Evolutionary conservation across 2,797 vertebrate species (phyloP).

Genomic region (Chanos chanos): DNA sequence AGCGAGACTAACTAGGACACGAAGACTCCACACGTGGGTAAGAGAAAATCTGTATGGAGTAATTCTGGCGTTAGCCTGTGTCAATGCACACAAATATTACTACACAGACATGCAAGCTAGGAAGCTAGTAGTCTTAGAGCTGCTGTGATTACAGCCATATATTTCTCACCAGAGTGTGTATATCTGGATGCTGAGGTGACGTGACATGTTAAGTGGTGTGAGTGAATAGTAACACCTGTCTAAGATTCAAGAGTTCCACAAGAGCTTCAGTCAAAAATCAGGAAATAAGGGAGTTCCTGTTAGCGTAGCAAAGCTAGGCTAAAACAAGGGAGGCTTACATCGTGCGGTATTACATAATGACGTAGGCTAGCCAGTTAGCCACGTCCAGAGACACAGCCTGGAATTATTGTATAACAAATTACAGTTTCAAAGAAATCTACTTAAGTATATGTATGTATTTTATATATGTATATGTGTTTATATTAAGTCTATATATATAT

Average conservation of each 20-base stretch:
- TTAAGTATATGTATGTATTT: no score
- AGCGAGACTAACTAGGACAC: slow-evolving; percentile 8
- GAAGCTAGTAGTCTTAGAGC: slow-evolving; percentile 27
- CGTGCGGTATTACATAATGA: slow-evolving; percentile 24
- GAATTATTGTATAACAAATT: no score
- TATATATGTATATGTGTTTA: no score
- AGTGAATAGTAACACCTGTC: slow-evolving; percentile 13
- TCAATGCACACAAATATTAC: slow-evolving; percentile 29
- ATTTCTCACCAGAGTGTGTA: not conserved
- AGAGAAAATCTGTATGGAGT: not conserved
- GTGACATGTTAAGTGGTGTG: slow-evolving; percentile 26
- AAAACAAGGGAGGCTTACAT: slow-evolving; percentile 19
- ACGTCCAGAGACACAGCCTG: no score
- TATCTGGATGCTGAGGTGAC: slow-evolving; percentile 16
- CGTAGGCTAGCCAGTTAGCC: slow-evolving; percentile 21
- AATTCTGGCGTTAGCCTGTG: slow-evolving; percentile 7
- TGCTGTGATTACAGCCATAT: slow-evolving; percentile 6
- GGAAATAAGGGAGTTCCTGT: slow-evolving; percentile 63
- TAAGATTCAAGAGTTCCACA: not conserved
- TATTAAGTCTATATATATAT: no score
- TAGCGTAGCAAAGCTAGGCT: slow-evolving; percentile 20
- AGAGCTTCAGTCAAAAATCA: slow-evolving; percentile 44
- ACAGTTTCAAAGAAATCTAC: no score
- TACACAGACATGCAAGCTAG: slow-evolving; percentile 23
- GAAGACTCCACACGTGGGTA: no score